Percentiles rank a stretch among this genome's conserved stretches.
Evolutionary conservation across 2,888 invertebrate genomes (phyloP).

Genomic region (Drosophila mettleri): DNA sequence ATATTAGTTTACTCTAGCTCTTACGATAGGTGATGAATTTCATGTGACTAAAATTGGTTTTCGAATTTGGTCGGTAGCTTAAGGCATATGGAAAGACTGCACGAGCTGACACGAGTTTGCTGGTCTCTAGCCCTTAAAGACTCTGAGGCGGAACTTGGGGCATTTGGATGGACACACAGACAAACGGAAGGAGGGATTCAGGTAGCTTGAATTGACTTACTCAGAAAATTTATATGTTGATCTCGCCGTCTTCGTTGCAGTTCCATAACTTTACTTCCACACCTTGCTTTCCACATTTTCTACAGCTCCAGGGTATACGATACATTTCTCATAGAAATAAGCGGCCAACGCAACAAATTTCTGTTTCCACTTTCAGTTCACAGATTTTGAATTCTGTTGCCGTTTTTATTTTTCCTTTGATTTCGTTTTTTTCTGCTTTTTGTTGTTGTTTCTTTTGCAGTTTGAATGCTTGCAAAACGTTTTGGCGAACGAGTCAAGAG

Average conservation of each 20-base stretch:
- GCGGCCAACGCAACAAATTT: constrained; percentile 5
- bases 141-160: not conserved
- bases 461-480: constrained; percentile 32
- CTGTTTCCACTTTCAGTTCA: constrained; percentile 13
- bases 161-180: not conserved
- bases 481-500: constrained; percentile 43
- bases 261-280: too few relatives aligned
- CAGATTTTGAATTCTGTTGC: constrained; percentile 11
- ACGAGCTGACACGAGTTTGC: not conserved
- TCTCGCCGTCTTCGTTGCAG: too few relatives aligned
- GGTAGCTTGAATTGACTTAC: too few relatives aligned
- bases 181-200: too few relatives aligned
- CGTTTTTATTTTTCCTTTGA: constrained; percentile 39
- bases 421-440: constrained; percentile 12
- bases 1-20: too few relatives aligned
- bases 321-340: not conserved
- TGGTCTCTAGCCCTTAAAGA: not conserved
- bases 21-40: too few relatives aligned
- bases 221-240: too few relatives aligned
- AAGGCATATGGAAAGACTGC: too few relatives aligned
- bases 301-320: not conserved
- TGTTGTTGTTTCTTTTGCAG: constrained; percentile 1
- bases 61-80: too few relatives aligned
- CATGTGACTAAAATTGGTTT: too few relatives aligned
- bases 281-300: not conserved